Conservation (phyloP, 2,797 vertebrate genomes). For the Sebastes nivosus region DNA sequence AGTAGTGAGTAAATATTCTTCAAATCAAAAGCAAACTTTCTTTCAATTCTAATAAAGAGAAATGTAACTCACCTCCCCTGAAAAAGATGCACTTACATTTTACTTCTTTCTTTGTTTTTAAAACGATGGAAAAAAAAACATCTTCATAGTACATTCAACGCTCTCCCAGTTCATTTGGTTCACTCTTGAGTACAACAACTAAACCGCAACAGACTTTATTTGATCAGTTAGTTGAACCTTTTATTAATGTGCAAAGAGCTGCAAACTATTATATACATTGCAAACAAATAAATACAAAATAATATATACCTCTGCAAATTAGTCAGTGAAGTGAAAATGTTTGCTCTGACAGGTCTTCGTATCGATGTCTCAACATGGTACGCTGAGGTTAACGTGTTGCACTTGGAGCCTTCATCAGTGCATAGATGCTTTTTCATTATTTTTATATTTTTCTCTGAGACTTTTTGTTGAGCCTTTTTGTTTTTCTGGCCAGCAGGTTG, state of each 20-base stretch:
- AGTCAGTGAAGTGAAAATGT: conserved; percentile 82
- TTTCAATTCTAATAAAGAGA: conserved; percentile 74
- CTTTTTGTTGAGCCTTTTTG: not conserved
- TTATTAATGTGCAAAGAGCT: conserved; percentile 90
- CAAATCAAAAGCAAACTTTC: conserved; percentile 71
- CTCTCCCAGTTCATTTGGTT: conserved; percentile 78
- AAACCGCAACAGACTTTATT: conserved; percentile 76
- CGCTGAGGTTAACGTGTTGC: conserved; percentile 28
- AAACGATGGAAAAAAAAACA: conserved; percentile 57
- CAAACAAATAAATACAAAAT: conserved; percentile 85
- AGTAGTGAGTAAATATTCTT: conserved; percentile 54
- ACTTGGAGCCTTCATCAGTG: conserved; percentile 48
- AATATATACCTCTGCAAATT: conserved; percentile 83
- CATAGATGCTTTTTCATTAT: conserved; percentile 47
- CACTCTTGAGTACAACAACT: conserved; percentile 70
- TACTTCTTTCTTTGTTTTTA: conserved; percentile 37
- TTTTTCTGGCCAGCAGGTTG: conserved; percentile 78
- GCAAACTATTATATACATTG: conserved; percentile 92
- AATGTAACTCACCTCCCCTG: conserved; percentile 69
- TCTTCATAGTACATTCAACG: conserved; percentile 80
- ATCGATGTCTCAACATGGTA: conserved; percentile 17
- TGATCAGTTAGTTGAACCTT: conserved; percentile 80
- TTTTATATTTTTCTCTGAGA: not conserved
- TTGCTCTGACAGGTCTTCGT: conserved; percentile 83
- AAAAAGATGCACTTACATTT: conserved; percentile 56